Base-by-base conservation (phyloP, 1,140 invertebrate species). In the Nilaparvata lugens region DNA sequence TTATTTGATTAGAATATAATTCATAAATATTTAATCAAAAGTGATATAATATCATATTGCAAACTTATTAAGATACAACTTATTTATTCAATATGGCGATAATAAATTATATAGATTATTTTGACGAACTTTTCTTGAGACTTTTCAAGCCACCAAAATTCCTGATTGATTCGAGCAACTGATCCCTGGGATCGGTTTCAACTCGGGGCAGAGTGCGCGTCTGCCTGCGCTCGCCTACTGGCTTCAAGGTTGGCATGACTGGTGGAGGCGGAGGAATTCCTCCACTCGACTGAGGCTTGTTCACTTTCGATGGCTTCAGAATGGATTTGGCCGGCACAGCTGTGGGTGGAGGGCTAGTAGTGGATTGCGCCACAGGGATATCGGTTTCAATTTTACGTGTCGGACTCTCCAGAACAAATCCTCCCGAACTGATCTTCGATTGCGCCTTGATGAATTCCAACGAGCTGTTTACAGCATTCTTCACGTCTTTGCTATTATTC, bases 81-180 rank as follows among this genome's bases (percentile, higher is more conserved):
- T 35, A 11, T 35, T 11, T 35, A 35, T 35, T 35, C 4, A 35
- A 35, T 35, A 35, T 35, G 31, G 31, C 31, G 31, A 4, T 35
- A 35, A 35, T 35, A 35, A 35, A 11, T 35, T 6, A 35, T 35
- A 35, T 35, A 28, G 7, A 35, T 48, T 48, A 48, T 23, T 48
- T 48, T 16, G 38, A 40, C 40, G 51, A 42, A 65, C 81, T 78
- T 68, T 77, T 76, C 64, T 74, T 78, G 23, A 87, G 70, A 24
- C 76, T 77, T 52, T 75, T 75, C 48, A 75, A 76, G 11, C 82
- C 83, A 0, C 81, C 81, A 66, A 88, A 89, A 66, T 79, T 83
- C 62, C 85, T 73, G 62, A 91, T 90, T 7, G 86, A 83, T n/a
- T 83, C 78, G 65, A 91, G 70, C 6, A 91, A 71, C 64, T 83